Conservation (phyloP, 2,797 vertebrate genomes). For the Aselliscus stoliczkanus region DNA sequence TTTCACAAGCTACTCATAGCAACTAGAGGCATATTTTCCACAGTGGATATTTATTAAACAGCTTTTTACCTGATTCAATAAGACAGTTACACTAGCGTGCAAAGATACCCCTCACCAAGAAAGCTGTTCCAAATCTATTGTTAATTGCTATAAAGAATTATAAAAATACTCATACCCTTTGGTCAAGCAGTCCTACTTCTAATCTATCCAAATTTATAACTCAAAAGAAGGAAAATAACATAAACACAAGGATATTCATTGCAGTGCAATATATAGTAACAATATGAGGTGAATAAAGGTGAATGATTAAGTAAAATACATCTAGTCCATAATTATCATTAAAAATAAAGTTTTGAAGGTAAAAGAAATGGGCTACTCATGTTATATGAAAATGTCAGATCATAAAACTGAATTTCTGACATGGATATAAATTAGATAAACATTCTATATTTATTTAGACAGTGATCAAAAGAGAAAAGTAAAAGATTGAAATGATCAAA, state of each 20-base stretch:
- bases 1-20: neutral
- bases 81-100: neutral
- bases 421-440: neutral
- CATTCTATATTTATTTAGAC: neutral
- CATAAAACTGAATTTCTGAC: neutral
- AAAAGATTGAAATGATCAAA: neutral
- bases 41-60: neutral
- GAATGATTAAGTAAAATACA: neutral
- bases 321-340: neutral
- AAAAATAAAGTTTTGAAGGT: conserved; percentile 19
- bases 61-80: neutral
- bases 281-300: neutral
- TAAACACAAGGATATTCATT: neutral
- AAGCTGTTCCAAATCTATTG: neutral
- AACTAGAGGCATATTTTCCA: neutral
- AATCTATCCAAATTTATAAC: neutral
- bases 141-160: neutral
- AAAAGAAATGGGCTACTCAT: neutral
- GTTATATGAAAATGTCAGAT: neutral
- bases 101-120: neutral
- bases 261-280: neutral
- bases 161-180: neutral
- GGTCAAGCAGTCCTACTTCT: neutral
- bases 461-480: neutral
- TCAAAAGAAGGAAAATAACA: neutral